phyloP scores from a whole-genome alignment of 2,113 vertebrate species.

The Zosterops japonicus region DNA sequence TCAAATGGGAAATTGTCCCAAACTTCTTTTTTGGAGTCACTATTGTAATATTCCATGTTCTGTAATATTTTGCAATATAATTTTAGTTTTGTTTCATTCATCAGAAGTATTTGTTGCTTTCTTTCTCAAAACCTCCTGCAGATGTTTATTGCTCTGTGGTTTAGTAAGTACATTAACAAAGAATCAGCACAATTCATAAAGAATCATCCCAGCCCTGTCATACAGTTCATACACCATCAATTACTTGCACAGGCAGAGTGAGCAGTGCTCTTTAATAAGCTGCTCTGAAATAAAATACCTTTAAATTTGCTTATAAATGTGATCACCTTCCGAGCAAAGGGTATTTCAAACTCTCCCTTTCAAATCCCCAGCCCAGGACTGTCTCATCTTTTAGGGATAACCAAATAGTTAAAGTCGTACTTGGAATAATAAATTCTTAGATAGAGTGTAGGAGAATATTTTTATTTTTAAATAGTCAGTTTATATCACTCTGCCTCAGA shows the following conservation, averaged over 20 bases:
- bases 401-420: slow-evolving; percentile 20
- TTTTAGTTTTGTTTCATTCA: slow-evolving; percentile 56
- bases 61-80: slow-evolving; percentile 23
- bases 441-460: neutral
- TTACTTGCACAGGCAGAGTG: slow-evolving; percentile 25
- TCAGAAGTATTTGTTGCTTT: slow-evolving; percentile 12
- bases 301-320: slow-evolving; percentile 47
- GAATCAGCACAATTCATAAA: neutral
- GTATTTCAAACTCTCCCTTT: slow-evolving; percentile 22
- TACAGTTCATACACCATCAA: neutral
- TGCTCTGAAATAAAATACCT: neutral
- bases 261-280: neutral
- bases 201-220: slow-evolving; percentile 18
- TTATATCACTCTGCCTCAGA: neutral
- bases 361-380: neutral
- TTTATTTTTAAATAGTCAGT: neutral
- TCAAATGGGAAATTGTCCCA: slow-evolving; percentile 4
- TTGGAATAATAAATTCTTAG: slow-evolving; percentile 8
- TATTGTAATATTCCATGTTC: slow-evolving; percentile 35
- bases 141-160: neutral
- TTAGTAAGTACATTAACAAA: slow-evolving; percentile 34
- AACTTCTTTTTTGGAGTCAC: neutral
- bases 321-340: slow-evolving; percentile 20
- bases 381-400: slow-evolving; percentile 17
- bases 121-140: slow-evolving; percentile 19